These are phyloP conservation scores for Spilosoma lubricipeda DNA, from an alignment of 2,888 invertebrate species.

Conservation along the genomic window DNA sequence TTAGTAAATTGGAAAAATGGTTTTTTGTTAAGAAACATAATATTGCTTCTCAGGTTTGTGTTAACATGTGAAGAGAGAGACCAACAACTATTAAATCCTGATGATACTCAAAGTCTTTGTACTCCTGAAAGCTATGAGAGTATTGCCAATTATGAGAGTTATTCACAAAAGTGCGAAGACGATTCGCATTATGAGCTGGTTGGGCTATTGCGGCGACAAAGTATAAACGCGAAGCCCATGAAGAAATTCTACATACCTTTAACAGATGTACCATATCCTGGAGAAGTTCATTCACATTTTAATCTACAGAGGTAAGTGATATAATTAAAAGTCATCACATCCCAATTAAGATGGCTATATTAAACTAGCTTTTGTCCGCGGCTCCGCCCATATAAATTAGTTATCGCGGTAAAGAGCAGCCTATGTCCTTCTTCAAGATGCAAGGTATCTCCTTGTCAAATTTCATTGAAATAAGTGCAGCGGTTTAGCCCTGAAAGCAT, in stretches of 20 bases:
- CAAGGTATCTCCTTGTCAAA: too few species aligned
- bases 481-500: too few species aligned
- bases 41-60: neutral
- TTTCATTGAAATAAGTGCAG: too few species aligned
- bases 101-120: neutral
- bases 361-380: too few species aligned
- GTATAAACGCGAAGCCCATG: conserved; percentile 55
- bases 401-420: too few species aligned
- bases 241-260: conserved; percentile 70
- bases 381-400: too few species aligned
- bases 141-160: neutral
- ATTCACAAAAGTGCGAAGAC: conserved; percentile 9
- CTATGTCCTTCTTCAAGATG: too few species aligned
- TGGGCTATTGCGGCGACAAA: conserved; percentile 16
- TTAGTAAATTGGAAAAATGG: too few species aligned
- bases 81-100: neutral
- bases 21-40: too few species aligned
- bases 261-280: conserved; percentile 76
- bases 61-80: neutral
- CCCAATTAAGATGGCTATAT: too few species aligned
- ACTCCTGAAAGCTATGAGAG: neutral
- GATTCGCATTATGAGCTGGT: neutral
- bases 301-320: conserved; percentile 71
- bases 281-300: conserved; percentile 72
- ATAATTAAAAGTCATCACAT: neutral